phyloP scores from a whole-genome alignment of 2,797 vertebrate genomes.

The Acanthornis magna region DNA sequence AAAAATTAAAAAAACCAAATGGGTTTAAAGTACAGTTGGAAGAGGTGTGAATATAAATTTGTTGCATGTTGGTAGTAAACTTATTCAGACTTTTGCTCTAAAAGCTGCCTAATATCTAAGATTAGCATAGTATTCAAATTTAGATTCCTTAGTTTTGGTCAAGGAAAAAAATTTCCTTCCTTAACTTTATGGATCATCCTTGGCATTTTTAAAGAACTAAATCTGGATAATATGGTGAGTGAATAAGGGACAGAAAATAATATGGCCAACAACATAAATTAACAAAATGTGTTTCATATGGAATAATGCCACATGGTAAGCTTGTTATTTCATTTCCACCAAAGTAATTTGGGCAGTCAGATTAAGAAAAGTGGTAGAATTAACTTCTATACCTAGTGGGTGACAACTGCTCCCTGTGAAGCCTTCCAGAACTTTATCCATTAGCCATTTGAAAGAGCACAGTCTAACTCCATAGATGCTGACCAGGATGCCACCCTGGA shows the following conservation, averaged over 20 bases:
- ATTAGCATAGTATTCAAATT: background rate
- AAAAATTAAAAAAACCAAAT: background rate
- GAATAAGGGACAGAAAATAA: background rate
- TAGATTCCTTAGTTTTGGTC: background rate
- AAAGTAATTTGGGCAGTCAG: background rate
- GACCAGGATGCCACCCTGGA: background rate
- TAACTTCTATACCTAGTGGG: background rate
- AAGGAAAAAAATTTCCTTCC: background rate
- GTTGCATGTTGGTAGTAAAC: background rate
- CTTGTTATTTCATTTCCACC: background rate
- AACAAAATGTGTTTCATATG: background rate
- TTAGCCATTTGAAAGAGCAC: slow-evolving; percentile 9
- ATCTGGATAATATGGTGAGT: background rate
- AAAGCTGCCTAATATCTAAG: background rate
- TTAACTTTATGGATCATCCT: background rate
- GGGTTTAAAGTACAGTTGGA: background rate
- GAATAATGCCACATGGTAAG: background rate
- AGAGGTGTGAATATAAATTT: background rate
- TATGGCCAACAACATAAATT: background rate
- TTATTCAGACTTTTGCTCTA: background rate
- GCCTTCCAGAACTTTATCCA: background rate
- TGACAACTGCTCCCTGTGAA: background rate
- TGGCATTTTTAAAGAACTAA: background rate
- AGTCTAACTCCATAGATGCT: background rate
- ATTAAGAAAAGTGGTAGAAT: background rate